Evolutionary conservation across 2,888 invertebrate genomes (phyloP).

Genomic region (Eilema sororculum): DNA sequence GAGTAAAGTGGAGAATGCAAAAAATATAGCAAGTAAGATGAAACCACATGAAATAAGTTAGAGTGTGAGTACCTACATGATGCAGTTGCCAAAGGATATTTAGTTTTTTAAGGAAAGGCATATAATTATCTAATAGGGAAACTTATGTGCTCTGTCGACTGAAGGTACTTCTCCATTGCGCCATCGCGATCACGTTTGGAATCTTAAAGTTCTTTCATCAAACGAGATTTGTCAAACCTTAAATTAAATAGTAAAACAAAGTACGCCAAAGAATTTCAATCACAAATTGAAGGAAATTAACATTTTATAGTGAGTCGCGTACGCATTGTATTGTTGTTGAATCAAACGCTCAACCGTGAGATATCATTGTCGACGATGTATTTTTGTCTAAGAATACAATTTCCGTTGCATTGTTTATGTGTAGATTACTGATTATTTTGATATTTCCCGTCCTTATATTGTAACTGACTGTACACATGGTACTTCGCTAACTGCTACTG

Average conservation of each 20-base stretch:
- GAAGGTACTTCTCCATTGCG: no score
- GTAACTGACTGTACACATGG: conserved; percentile 14
- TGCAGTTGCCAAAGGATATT: no score
- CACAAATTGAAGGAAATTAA: conserved; percentile 15
- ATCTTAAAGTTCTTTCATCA: neutral
- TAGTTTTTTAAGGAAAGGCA: no score
- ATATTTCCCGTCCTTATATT: conserved; percentile 43
- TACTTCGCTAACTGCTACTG: neutral
- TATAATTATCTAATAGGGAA: no score
- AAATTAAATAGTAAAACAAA: neutral
- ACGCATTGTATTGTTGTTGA: conserved; percentile 59
- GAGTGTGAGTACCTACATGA: no score
- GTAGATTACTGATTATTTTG: conserved; percentile 43
- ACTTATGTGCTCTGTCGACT: no score
- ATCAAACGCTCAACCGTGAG: conserved; percentile 56
- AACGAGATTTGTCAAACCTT: neutral
- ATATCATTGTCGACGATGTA: conserved; percentile 61
- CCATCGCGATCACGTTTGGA: neutral
- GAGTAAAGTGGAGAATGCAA: neutral
- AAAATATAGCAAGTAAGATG: no score
- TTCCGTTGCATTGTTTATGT: conserved; percentile 58
- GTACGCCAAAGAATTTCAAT: conserved; percentile 12
- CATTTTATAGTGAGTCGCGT: conserved; percentile 18
- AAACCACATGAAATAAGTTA: no score
- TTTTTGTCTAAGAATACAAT: conserved; percentile 45